These are phyloP conservation scores for Poeciliopsis paucimaculata DNA, from an alignment of 2,797 vertebrate genomes.

Conservation along the genomic window DNA sequence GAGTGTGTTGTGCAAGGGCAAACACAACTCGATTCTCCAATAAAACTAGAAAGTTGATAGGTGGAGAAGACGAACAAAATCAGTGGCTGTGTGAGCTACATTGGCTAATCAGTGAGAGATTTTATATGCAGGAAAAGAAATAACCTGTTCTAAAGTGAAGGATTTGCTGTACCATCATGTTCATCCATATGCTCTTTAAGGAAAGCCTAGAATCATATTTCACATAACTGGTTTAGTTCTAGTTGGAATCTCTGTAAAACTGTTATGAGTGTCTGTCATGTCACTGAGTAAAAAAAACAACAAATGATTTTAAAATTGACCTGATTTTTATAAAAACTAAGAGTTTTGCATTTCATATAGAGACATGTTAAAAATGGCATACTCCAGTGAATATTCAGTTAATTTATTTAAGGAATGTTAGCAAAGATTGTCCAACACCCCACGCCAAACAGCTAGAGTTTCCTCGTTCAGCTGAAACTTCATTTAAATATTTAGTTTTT, in stretches of 20 bases:
- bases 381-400: background rate
- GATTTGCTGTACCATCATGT: background rate
- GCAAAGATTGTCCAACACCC: background rate
- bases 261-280: background rate
- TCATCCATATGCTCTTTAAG: background rate
- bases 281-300: background rate
- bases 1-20: background rate
- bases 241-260: background rate
- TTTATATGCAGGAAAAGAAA: background rate
- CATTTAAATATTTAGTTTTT: too few species aligned
- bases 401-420: background rate
- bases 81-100: background rate
- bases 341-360: background rate
- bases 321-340: background rate
- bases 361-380: background rate
- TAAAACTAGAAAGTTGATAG: background rate
- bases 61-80: conserved; percentile 1
- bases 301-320: background rate
- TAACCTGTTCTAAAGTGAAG: background rate
- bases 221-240: background rate
- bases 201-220: background rate
- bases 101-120: background rate
- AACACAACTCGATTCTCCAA: too few species aligned
- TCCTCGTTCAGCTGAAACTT: background rate
- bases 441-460: background rate